Percentiles rank a stretch among this genome's conserved stretches.
phyloP scores from a whole-genome alignment of 1,140 invertebrate genomes.

The Drosophila kepulauana region DNA sequence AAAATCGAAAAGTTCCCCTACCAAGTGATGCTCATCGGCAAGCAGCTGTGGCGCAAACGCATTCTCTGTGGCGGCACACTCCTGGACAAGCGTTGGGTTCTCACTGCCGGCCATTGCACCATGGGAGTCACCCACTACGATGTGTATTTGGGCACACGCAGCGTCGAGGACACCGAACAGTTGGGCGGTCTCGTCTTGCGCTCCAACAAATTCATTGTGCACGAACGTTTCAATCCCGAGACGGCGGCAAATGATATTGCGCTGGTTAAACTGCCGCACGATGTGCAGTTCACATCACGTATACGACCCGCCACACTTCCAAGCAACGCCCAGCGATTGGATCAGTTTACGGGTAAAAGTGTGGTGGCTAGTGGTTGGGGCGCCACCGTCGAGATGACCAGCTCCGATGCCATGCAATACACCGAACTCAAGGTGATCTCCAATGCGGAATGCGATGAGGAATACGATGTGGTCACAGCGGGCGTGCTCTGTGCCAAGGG shows the following conservation, averaged over 20 bases:
- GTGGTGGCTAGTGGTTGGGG: conserved; percentile 83
- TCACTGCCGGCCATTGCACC: conserved; percentile 92
- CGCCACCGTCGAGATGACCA: conserved; percentile 70
- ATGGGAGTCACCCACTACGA: conserved; percentile 86
- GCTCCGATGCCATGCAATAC: conserved; percentile 79
- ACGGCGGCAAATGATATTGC: conserved; percentile 82
- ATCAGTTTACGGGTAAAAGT: conserved; percentile 69
- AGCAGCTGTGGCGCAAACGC: conserved; percentile 80
- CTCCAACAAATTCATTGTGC: conserved; percentile 79
- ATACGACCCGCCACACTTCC: conserved; percentile 74
- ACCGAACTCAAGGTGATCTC: conserved; percentile 79
- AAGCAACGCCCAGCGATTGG: conserved; percentile 35
- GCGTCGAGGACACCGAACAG: conserved; percentile 70
- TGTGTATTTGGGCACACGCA: conserved; percentile 77
- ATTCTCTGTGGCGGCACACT: conserved; percentile 91
- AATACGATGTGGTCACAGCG: conserved; percentile 75
- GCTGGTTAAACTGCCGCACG: conserved; percentile 72
- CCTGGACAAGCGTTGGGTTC: conserved; percentile 89
- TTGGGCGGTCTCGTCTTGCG: conserved; percentile 67
- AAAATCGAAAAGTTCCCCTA: conserved; percentile 82
- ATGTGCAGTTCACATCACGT: conserved; percentile 64
- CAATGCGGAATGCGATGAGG: conserved; percentile 73
- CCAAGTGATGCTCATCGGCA: conserved; percentile 84
- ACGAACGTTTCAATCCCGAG: conserved; percentile 72
- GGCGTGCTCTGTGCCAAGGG: conserved; percentile 81